Conservation (phyloP, 1,140 invertebrate species). For the Theocolax elegans region DNA sequence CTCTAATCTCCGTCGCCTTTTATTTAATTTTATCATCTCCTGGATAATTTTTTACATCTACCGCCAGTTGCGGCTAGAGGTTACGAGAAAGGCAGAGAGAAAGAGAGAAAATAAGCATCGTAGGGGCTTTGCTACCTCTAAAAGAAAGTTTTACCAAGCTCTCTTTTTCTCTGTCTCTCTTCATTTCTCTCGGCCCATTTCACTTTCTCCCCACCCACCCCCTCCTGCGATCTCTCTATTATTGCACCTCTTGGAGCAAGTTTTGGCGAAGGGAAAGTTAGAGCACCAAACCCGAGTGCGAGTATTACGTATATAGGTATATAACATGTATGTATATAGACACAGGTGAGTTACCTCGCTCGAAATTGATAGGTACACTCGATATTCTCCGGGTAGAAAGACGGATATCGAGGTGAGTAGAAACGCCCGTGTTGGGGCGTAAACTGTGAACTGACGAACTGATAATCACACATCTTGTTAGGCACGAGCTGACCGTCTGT, state of each 20-base stretch:
- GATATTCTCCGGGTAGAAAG: constrained; percentile 83
- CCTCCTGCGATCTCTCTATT: background rate
- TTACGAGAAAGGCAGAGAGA: background rate
- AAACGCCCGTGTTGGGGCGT: constrained; percentile 76
- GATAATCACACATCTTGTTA: constrained; percentile 81
- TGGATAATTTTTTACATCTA: constrained; percentile 9
- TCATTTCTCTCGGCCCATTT: background rate
- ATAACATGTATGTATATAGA: background rate
- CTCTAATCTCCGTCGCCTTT: background rate
- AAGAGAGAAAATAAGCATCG: background rate
- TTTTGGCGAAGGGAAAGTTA: background rate
- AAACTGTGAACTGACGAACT: constrained; percentile 77
- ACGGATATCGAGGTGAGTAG: constrained; percentile 86
- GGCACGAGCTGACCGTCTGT: constrained; percentile 77
- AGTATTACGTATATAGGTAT: too few species aligned
- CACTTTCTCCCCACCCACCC: background rate
- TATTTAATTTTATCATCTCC: constrained; percentile 22
- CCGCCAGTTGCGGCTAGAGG: background rate
- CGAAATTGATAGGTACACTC: constrained; percentile 83
- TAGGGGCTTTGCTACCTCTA: background rate
- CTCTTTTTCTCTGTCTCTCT: background rate
- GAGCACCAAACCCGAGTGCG: background rate
- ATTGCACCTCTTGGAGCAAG: background rate
- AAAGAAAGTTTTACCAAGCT: constrained; percentile 8
- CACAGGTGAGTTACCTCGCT: constrained; percentile 71